Conservation (phyloP, 1,140 invertebrate genomes). For the Pachypeltis micranthus region DNA sequence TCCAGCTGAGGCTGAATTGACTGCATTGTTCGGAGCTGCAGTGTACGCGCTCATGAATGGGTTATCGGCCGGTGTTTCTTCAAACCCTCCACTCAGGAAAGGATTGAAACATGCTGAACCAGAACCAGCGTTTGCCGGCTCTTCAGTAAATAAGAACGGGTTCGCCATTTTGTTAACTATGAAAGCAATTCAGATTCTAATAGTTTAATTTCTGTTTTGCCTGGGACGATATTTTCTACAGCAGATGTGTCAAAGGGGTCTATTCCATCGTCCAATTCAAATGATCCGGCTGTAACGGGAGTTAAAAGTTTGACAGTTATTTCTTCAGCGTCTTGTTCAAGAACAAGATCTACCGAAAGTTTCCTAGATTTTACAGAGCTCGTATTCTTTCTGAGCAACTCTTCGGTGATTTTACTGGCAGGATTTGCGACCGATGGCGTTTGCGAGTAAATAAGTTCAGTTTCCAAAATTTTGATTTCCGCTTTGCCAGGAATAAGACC, state of each 20-base stretch:
- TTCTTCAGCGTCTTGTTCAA: conserved; percentile 20
- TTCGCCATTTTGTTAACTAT: conserved; percentile 38
- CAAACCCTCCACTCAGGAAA: conserved; percentile 50
- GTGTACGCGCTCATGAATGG: conserved; percentile 38
- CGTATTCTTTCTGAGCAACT: conserved; percentile 11
- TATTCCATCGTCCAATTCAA: conserved; percentile 39
- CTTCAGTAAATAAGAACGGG: conserved; percentile 62
- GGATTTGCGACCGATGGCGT: background rate
- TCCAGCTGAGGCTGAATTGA: conserved; percentile 16
- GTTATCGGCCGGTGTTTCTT: conserved; percentile 41
- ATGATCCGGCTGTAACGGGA: conserved; percentile 23
- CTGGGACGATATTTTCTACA: conserved; percentile 51
- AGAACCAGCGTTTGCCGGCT: conserved; percentile 32
- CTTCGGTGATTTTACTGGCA: conserved; percentile 4
- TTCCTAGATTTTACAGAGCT: background rate
- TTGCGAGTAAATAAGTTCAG: conserved; percentile 41
- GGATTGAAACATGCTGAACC: conserved; percentile 44
- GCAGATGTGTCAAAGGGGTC: conserved; percentile 78
- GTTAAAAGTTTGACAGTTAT: conserved; percentile 30
- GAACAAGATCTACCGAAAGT: conserved; percentile 1
- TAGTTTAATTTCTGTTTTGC: conserved; percentile 59
- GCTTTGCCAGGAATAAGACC: conserved; percentile 57
- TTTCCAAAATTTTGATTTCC: conserved; percentile 60
- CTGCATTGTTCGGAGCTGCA: conserved; percentile 18
- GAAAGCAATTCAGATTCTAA: conserved; percentile 51